phyloP scores from a whole-genome alignment of 2,113 vertebrate genomes.

The Periophthalmus modestus region DNA sequence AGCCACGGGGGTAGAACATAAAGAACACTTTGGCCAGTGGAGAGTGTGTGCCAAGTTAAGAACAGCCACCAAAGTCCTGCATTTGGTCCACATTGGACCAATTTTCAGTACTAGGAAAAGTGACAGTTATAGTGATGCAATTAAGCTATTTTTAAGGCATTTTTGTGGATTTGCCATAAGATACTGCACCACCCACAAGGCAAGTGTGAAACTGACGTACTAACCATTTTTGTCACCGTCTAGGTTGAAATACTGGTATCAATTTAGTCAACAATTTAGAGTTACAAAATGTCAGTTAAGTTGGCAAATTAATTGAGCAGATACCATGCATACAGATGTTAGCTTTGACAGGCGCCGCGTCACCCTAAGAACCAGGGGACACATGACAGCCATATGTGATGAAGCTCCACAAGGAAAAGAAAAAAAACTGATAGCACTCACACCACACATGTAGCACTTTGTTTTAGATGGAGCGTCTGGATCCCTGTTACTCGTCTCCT shows the following conservation, averaged over 20 bases:
- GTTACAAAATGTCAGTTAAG: not conserved
- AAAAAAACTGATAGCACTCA: conserved; percentile 20
- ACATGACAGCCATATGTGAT: conserved; percentile 18
- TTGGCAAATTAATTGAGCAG: not conserved
- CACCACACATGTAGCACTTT: conserved; percentile 29
- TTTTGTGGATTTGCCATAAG: not conserved
- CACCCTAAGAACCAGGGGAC: conserved; percentile 19
- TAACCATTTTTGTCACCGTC: not conserved
- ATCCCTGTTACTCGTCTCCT: conserved; percentile 24
- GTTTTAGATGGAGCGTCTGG: conserved; percentile 36
- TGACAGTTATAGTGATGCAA: too few species aligned
- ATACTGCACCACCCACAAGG: too few species aligned
- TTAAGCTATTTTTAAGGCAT: not conserved
- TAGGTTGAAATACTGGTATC: not conserved
- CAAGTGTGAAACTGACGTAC: not conserved
- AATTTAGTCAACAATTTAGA: not conserved
- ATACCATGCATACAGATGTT: not conserved
- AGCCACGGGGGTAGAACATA: too few species aligned
- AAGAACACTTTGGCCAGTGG: too few species aligned
- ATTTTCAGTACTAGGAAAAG: too few species aligned
- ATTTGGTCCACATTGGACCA: too few species aligned
- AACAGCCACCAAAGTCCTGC: too few species aligned
- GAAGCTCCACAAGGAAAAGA: not conserved
- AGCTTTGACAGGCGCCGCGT: conserved; percentile 7
- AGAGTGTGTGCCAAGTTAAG: too few species aligned